Conservation (phyloP, 1,140 invertebrate species). For the Magallana gigas region DNA sequence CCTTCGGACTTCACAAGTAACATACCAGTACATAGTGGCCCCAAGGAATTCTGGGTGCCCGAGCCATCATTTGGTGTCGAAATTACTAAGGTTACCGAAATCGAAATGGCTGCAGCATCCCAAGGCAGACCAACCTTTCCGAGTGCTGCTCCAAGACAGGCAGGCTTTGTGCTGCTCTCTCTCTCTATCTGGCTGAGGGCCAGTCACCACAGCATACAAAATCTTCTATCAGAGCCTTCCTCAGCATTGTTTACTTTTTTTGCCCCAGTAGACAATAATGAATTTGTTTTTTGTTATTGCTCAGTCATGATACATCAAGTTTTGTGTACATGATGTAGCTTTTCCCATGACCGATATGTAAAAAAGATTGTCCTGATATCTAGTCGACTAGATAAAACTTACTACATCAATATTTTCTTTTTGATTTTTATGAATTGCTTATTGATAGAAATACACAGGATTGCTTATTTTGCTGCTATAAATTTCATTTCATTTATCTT, state of each 20-base stretch:
- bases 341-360: slow-evolving; percentile 28
- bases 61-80: slow-evolving; percentile 22
- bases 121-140: neutral
- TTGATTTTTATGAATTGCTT: too few relatives aligned
- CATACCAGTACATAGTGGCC: slow-evolving; percentile 13
- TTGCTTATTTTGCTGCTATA: too few relatives aligned
- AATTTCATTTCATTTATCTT: too few relatives aligned
- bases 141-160: slow-evolving; percentile 14
- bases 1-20: slow-evolving; percentile 9
- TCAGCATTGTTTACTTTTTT: slow-evolving; percentile 30
- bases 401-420: slow-evolving; percentile 12
- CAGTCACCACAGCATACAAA: slow-evolving; percentile 14
- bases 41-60: neutral
- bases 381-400: neutral
- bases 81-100: slow-evolving; percentile 27
- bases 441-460: too few relatives aligned
- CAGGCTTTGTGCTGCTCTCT: neutral
- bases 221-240: slow-evolving; percentile 11
- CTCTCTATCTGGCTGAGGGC: slow-evolving; percentile 6
- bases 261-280: slow-evolving; percentile 35
- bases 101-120: slow-evolving; percentile 12
- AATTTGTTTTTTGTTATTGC: slow-evolving; percentile 37
- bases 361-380: slow-evolving; percentile 15
- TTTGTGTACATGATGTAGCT: slow-evolving; percentile 12
- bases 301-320: slow-evolving; percentile 24